phyloP scores from a whole-genome alignment of 2,888 invertebrate species.

The Melanostoma scalare region DNA sequence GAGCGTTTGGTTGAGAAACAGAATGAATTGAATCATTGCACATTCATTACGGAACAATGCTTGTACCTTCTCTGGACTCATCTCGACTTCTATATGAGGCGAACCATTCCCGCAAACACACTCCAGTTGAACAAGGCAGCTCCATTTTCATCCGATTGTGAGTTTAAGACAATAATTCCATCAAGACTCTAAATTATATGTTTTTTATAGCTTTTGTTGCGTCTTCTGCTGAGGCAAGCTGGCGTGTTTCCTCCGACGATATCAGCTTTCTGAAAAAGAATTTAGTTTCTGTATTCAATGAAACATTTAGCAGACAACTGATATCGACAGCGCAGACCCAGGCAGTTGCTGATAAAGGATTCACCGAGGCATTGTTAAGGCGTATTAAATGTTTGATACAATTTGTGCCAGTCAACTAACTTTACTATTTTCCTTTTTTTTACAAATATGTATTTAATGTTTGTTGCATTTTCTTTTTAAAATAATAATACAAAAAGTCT shows the following conservation, averaged over 20 bases:
- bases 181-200: background rate
- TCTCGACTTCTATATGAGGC: conserved; percentile 87
- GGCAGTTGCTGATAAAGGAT: conserved; percentile 86
- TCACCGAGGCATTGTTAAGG: conserved; percentile 89
- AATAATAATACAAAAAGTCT: conserved; percentile 15
- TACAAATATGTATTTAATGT: conserved; percentile 7
- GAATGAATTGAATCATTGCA: conserved; percentile 85
- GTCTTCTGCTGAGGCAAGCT: conserved; percentile 83
- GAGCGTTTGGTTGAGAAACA: conserved; percentile 84
- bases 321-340: conserved; percentile 87
- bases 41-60: conserved; percentile 87
- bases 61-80: conserved; percentile 91
- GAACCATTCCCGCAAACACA: conserved; percentile 83
- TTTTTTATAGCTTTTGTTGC: conserved; percentile 80
- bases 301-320: conserved; percentile 89
- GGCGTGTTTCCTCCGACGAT: conserved; percentile 85
- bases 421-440: background rate
- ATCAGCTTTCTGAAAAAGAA: conserved; percentile 87
- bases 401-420: conserved; percentile 85
- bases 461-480: conserved; percentile 34
- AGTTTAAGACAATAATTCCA: conserved; percentile 5
- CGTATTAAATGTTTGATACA: conserved; percentile 91
- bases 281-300: conserved; percentile 89
- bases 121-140: conserved; percentile 76
- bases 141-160: conserved; percentile 52